Conservation (phyloP, 2,888 invertebrate species). For the Leptinotarsa peninsularis region DNA sequence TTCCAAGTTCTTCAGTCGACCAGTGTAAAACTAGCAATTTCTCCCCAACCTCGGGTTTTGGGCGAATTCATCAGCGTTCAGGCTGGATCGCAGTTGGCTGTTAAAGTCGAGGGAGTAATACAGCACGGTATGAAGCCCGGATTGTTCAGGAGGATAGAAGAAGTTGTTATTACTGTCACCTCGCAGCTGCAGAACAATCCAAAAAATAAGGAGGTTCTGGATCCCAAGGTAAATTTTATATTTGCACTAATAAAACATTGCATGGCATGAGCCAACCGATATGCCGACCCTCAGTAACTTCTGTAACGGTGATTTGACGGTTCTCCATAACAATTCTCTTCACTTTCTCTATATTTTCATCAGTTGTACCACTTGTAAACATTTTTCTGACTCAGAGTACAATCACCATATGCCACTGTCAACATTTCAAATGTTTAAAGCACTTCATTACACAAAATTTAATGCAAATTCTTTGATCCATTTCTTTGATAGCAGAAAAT, state of each 20-base stretch:
- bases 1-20: conserved; percentile 89
- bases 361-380: no score
- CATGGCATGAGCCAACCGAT: no score
- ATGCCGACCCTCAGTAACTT: no score
- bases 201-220: conserved; percentile 62
- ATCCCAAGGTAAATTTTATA: conserved; percentile 55
- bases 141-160: conserved; percentile 77
- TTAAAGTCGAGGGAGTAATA: conserved; percentile 94
- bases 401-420: no score
- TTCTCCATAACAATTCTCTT: no score
- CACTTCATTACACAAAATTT: no score
- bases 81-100: conserved; percentile 85
- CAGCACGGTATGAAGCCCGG: conserved; percentile 78
- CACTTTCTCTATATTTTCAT: no score
- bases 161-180: conserved; percentile 78
- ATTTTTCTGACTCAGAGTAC: no score
- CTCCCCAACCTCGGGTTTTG: conserved; percentile 81
- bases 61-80: conserved; percentile 89
- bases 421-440: no score
- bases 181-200: conserved; percentile 71
- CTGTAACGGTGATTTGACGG: no score
- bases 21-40: conserved; percentile 82
- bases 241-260: neutral
- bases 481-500: no score
- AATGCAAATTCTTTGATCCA: no score